phyloP scores from a whole-genome alignment of 1,140 invertebrate genomes.

The Ostrea denselamellosa region DNA sequence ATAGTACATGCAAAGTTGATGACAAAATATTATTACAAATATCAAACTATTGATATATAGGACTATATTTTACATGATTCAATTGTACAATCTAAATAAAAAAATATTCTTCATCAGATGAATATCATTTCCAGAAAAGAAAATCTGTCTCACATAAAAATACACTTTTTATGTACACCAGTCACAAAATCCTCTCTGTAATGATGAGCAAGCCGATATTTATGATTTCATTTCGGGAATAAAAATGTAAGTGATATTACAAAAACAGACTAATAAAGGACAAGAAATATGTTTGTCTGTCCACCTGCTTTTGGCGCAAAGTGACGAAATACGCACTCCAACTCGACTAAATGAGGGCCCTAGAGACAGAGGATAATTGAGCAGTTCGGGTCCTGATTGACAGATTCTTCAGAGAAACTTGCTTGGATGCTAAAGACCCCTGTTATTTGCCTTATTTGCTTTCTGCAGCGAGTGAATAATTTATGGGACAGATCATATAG shows the following conservation, averaged over 20 bases:
- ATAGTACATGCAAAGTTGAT: too few species aligned
- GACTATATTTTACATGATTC: too few species aligned
- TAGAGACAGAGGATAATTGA: conserved; percentile 10
- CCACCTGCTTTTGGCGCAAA: not conserved
- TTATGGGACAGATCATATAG: conserved; percentile 35
- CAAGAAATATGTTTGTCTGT: conserved; percentile 4
- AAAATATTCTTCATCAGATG: too few species aligned
- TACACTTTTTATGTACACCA: not conserved
- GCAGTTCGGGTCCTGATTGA: not conserved
- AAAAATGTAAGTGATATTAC: conserved; percentile 6
- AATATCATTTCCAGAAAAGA: not conserved
- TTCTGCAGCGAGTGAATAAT: conserved; percentile 15
- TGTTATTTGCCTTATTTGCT: conserved; percentile 33
- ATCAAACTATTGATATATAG: too few species aligned
- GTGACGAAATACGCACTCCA: not conserved
- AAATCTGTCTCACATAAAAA: not conserved
- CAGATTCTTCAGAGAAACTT: not conserved
- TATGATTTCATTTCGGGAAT: not conserved
- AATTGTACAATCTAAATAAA: too few species aligned
- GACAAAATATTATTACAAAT: too few species aligned
- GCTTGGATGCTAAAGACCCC: conserved; percentile 23
- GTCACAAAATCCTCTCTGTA: not conserved
- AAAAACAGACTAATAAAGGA: not conserved
- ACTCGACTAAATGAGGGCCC: not conserved
- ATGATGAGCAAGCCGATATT: conserved; percentile 1